Evolutionary conservation across 2,888 invertebrate genomes (phyloP), one percentile per base, ranked within the genome.

Genomic region (Pollenia labialis): DNA sequence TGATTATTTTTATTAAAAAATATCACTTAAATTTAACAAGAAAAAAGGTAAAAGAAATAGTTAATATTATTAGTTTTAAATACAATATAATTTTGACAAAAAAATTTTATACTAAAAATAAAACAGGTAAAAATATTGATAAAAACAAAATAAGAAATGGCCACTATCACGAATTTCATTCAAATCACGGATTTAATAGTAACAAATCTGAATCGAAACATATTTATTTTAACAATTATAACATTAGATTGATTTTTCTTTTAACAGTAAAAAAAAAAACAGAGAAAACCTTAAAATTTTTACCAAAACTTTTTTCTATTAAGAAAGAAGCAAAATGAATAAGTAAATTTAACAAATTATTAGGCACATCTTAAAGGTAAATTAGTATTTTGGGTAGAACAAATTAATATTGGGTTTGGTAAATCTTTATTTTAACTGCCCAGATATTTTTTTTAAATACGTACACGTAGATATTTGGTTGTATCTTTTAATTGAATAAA

Each of bases 91-190:
- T 80, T 83, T 68, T 82, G 71, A 84, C 74, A 71, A 84, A 71
- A 75, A 71, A 86, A 44, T 42, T 50, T 54, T 40, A 46, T 32
- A 60, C 60, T 40, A 72, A 71, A 44, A 72, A 16, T 40, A 81
- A 56, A 77, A 77, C 48, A 50, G 69, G 58, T 12, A 81, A 48
- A 62, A 74, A 69, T 52, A 52, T 54, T 66, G 48, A 56, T 52
- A 72, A 77, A 76, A 85, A 77, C 23, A 69, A 66, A 71, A 72
- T 68, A 72, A 86, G 54, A 80, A 90, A 92, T 91, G 91, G 91
- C 92, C 92, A 92, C 92, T 91, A 92, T 91, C 90, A 92, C 90
- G 92, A 92, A 92, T 92, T 92, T 91, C 90, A 91, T 91, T 92
- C 91, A 90, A 92, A 92, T 91, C 91, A 92, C 91, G 90, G 89